phyloP scores from a whole-genome alignment of 2,113 vertebrate genomes.

The Crotalus viridis region DNA sequence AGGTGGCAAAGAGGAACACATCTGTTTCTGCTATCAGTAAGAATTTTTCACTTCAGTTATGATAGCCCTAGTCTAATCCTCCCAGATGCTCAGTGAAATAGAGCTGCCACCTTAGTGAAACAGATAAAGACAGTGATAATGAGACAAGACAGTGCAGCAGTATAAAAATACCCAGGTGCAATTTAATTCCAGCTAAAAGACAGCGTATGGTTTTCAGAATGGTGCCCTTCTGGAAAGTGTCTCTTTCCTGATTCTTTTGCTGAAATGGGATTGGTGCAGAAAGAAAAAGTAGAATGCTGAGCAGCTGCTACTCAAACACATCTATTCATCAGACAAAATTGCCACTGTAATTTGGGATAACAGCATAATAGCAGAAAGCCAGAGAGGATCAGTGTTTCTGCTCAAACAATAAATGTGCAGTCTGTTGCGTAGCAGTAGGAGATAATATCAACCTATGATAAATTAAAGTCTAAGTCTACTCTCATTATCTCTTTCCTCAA shows the following conservation, averaged over 20 bases:
- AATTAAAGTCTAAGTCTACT: conserved; percentile 44
- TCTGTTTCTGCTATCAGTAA: neutral
- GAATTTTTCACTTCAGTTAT: neutral
- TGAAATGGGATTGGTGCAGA: conserved; percentile 15
- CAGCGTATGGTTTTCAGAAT: neutral
- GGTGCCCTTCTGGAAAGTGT: neutral
- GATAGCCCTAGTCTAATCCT: neutral
- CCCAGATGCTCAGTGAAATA: neutral
- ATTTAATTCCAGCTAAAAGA: neutral
- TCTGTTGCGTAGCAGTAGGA: conserved; percentile 41
- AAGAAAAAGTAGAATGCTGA: conserved; percentile 31
- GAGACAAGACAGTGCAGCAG: neutral
- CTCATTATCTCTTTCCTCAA: conserved; percentile 44
- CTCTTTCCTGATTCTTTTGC: conserved; percentile 12
- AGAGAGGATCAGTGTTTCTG: conserved; percentile 48
- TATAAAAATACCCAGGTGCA: neutral
- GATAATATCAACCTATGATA: conserved; percentile 37
- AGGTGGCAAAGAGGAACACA: neutral
- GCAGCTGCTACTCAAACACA: conserved; percentile 36
- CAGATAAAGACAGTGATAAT: neutral
- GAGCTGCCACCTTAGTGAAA: neutral
- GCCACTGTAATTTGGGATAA: conserved; percentile 45
- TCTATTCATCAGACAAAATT: conserved; percentile 54
- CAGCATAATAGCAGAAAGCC: conserved; percentile 49
- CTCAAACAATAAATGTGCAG: conserved; percentile 47